phyloP scores from a whole-genome alignment of 1,140 invertebrate species.

The Drosophila bipectinata region DNA sequence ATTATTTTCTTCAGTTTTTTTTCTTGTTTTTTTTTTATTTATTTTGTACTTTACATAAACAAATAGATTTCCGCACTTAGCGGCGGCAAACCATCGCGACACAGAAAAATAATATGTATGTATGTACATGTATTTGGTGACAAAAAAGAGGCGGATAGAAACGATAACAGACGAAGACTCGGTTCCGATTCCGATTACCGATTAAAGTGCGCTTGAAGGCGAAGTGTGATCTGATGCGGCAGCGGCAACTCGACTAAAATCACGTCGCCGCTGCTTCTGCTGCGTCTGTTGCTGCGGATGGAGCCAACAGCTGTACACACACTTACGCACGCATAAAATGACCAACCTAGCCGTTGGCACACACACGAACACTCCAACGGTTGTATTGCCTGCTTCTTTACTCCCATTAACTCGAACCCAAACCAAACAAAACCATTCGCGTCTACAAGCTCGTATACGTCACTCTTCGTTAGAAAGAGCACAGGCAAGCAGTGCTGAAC shows the following conservation, averaged over 20 bases:
- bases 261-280: slow-evolving; percentile 59
- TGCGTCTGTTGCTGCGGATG: slow-evolving; percentile 21
- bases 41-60: too few relatives aligned
- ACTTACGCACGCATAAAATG: slow-evolving; percentile 10
- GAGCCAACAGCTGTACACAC: background rate
- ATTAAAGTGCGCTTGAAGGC: slow-evolving; percentile 44
- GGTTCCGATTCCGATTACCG: slow-evolving; percentile 52
- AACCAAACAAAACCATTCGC: background rate
- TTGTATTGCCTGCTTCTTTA: slow-evolving; percentile 65
- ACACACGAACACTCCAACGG: slow-evolving; percentile 44
- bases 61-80: background rate
- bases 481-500: slow-evolving; percentile 14
- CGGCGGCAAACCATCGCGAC: background rate
- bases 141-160: background rate
- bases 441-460: background rate
- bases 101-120: background rate
- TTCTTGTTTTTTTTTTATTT: too few relatives aligned
- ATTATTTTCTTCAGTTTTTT: too few relatives aligned
- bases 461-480: background rate
- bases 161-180: slow-evolving; percentile 20
- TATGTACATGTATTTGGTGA: background rate
- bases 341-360: background rate
- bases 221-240: slow-evolving; percentile 66
- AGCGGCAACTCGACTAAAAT: slow-evolving; percentile 75
- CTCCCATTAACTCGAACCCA: slow-evolving; percentile 52